Evolutionary conservation across 2,113 vertebrate genomes (phyloP).

Genomic region (Fregata magnificens): DNA sequence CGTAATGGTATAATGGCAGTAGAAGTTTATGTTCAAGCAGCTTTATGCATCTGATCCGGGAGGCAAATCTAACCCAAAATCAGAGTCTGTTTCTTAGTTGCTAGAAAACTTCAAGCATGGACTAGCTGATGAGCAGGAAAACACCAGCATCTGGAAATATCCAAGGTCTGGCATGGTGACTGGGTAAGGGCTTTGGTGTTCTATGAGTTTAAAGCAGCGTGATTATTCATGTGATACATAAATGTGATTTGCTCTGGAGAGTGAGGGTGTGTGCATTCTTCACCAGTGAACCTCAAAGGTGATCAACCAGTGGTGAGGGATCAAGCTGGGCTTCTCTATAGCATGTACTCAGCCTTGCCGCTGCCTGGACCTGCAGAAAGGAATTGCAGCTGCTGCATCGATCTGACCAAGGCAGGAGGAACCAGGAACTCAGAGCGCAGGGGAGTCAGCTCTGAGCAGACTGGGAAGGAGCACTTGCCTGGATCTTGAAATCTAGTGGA

Average conservation of each 20-base stretch:
- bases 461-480: background rate
- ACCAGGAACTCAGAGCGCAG: rapidly evolving
- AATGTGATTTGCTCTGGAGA: background rate
- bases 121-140: background rate
- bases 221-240: background rate
- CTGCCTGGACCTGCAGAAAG: background rate
- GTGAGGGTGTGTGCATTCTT: background rate
- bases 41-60: background rate
- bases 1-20: background rate
- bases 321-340: background rate
- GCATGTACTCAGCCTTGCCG: background rate
- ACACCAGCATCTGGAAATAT: background rate
- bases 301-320: background rate
- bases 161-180: background rate
- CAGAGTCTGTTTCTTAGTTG: background rate
- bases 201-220: background rate
- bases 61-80: background rate
- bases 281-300: background rate
- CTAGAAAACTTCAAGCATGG: background rate
- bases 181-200: no score
- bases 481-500: background rate
- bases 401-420: background rate
- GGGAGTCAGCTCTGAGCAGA: background rate
- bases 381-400: background rate
- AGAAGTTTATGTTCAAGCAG: background rate